Base-by-base conservation (phyloP, 2,888 invertebrate genomes). In the Phorcus lineatus region DNA sequence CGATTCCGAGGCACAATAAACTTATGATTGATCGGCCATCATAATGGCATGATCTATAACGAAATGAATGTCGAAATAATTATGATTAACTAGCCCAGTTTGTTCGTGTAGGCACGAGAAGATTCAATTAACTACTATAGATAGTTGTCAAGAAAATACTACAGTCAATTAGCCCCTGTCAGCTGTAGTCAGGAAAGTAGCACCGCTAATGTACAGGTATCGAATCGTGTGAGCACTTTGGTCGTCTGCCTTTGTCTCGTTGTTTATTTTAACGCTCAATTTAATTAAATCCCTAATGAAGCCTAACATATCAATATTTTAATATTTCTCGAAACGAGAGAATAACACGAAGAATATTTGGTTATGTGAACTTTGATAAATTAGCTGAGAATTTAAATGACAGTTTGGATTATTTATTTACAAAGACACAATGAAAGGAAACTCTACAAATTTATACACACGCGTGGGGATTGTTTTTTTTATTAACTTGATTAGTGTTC, bases 31-130 rank as follows among this genome's bases (percentile, higher is more conserved):
- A 62, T 62, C 13, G 24, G 62, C 28, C 16, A 28, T 62, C 62
- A 62, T 28, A 16, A 13, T 9, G 62, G n/a, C 9, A 62, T 62
- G 62, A 62, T 62, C 62, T 62, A 62, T 62, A 28, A 62, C 24
- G 62, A 62, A 62, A 62, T 62, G 62, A 62, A 62, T 62, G 62
- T 62, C 62, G 24, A 62, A 28, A 28, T 62, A 62, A 62, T 62
- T 62, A 62, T 62, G 62, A 62, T 62, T 62, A 62, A 62, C 28
- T 16, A 62, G 28, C 28, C 17, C 28, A 28, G 62, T 62, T 62
- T 62, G 28, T 62, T 62, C 62, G 62, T 62, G 62, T 24, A 62
- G 62, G 24, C 62, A 62, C 62, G 62, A 62, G 62, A 62, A 28
- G 62, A 62, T 62, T 62, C 62, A 62, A 62, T 62, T 62, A 62